Percentiles rank a stretch among this genome's conserved stretches.
Conservation (phyloP, 2,113 vertebrate genomes). For the Prinia subflava region DNA sequence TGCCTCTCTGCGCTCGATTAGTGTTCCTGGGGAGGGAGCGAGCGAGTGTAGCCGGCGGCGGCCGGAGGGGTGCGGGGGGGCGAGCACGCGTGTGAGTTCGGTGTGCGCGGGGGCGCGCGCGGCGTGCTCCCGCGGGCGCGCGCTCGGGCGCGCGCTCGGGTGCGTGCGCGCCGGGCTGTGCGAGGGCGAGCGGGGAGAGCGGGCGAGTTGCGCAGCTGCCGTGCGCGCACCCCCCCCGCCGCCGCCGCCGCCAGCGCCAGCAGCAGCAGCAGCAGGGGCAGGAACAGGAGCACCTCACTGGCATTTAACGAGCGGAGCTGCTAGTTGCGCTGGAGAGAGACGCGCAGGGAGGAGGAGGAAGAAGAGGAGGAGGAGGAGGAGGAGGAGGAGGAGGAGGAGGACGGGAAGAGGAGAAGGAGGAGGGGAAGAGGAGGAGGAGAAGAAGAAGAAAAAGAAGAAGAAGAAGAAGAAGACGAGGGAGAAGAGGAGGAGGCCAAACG, state of each 20-base stretch:
- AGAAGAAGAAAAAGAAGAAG: not conserved
- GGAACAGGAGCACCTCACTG: not conserved
- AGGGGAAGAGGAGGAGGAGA: not conserved
- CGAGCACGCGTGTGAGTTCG: slow-evolving; percentile 2
- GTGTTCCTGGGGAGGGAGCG: too few relatives aligned
- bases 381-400: too few relatives aligned
- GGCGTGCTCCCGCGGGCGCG: not conserved
- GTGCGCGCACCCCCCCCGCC: slow-evolving; percentile 50
- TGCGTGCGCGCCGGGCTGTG: slow-evolving; percentile 12
- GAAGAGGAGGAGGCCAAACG: slow-evolving; percentile 48
- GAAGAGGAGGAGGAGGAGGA: not conserved
- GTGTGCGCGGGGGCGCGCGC: not conserved
- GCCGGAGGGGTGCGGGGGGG: not conserved
- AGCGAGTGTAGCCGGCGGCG: too few relatives aligned
- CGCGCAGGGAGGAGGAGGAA: not conserved
- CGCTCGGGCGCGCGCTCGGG: not conserved
- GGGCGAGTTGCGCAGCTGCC: slow-evolving; percentile 74
- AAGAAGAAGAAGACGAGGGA: fast-evolving
- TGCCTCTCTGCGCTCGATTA: too few relatives aligned
- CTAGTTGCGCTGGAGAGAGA: not conserved
- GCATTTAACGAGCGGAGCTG: not conserved
- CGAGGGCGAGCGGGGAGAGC: slow-evolving; percentile 43
- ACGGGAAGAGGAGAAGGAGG: not conserved
- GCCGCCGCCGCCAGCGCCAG: not conserved
- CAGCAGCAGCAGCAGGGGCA: not conserved